These are phyloP conservation scores for Phoebastria nigripes DNA, from an alignment of 2,797 vertebrate genomes.

Conservation along the genomic window DNA sequence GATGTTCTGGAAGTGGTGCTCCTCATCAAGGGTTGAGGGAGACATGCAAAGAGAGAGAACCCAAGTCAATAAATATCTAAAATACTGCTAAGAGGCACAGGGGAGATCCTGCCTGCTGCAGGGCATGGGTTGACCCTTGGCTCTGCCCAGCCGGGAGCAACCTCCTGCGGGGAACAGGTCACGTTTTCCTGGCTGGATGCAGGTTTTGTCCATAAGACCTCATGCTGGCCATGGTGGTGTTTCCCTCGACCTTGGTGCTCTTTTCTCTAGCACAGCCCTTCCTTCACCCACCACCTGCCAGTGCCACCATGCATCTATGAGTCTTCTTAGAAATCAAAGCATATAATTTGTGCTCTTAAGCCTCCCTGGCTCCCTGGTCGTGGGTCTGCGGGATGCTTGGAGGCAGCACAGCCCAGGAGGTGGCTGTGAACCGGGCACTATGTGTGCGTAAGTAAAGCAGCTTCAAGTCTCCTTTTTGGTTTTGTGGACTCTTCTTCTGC, in stretches of 20 bases:
- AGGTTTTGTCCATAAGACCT: neutral
- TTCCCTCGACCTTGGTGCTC: neutral
- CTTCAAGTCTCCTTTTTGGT: neutral
- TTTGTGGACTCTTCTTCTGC: neutral
- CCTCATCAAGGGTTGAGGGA: neutral
- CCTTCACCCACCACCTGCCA: neutral
- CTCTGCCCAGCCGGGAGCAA: neutral
- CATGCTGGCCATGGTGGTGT: fast-evolving
- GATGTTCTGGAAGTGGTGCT: neutral
- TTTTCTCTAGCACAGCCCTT: neutral
- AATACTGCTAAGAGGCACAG: neutral
- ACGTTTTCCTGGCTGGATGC: neutral
- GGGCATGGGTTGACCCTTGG: neutral
- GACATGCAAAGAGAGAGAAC: neutral
- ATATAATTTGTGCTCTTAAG: neutral
- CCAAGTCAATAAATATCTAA: neutral
- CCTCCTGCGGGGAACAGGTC: fast-evolving
- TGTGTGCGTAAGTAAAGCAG: neutral
- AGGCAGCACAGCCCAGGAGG: neutral
- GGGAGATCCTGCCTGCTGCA: neutral
- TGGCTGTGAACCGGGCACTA: neutral
- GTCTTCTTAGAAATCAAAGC: neutral
- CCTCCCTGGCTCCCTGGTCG: no score
- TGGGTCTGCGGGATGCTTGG: fast-evolving
- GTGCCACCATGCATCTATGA: fast-evolving